These are phyloP conservation scores for Bergia puertoricense DNA, from an alignment of 92 coral and sea anemone species.

Conservation along the genomic window DNA sequence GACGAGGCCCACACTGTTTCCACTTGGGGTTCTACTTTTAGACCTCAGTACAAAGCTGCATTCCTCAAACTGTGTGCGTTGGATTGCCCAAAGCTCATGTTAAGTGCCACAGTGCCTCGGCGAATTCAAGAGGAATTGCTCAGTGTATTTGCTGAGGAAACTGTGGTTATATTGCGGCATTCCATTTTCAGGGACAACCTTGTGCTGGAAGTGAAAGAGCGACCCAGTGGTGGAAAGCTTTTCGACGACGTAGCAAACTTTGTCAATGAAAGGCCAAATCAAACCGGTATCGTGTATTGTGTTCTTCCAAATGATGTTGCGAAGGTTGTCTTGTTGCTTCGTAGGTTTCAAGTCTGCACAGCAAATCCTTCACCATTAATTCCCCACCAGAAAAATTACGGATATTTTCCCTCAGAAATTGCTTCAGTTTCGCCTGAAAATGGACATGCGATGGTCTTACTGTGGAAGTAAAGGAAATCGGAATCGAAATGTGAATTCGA, in stretches of 20 bases:
- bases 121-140: not conserved
- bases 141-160: not conserved
- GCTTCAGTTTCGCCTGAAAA: not conserved
- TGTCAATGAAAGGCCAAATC: not conserved
- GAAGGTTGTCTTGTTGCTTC: not conserved
- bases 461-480: not conserved
- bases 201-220: not conserved
- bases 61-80: slow-evolving; percentile 11
- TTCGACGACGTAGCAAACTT: not conserved
- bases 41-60: slow-evolving; percentile 38
- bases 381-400: not conserved
- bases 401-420: not conserved
- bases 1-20: slow-evolving; percentile 55
- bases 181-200: slow-evolving; percentile 6
- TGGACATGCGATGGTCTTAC: not conserved
- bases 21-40: slow-evolving; percentile 50
- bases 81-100: slow-evolving; percentile 31
- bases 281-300: slow-evolving; percentile 8
- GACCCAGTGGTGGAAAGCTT: not conserved
- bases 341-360: not conserved
- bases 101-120: slow-evolving; percentile 49
- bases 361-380: not conserved
- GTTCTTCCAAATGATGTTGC: slow-evolving; percentile 14
- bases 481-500: not conserved
- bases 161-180: not conserved